A percentile compares a stretch with the other conserved stretches of the same genome.
phyloP scores from a whole-genome alignment of 2,888 invertebrate genomes.

The Lymantria dispar region DNA sequence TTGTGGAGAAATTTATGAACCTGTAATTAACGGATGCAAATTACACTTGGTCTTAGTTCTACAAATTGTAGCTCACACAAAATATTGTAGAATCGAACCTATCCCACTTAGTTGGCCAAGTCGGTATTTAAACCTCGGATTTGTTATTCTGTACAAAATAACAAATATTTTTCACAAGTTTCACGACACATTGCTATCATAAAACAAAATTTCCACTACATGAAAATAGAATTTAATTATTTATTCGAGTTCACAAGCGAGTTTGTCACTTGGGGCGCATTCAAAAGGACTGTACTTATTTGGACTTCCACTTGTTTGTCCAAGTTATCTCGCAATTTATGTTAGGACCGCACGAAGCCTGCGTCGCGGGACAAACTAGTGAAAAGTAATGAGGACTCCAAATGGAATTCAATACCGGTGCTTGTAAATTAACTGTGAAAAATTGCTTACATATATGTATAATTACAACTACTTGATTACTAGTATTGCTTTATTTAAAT shows the following conservation, averaged over 20 bases:
- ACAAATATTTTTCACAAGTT: too few relatives aligned
- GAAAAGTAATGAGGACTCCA: slow-evolving; percentile 67
- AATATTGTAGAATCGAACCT: too few relatives aligned
- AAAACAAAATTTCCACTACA: slow-evolving; percentile 16
- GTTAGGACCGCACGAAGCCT: slow-evolving; percentile 61
- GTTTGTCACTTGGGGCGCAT: slow-evolving; percentile 64
- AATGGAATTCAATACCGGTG: slow-evolving; percentile 40
- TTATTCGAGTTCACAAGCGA: slow-evolving; percentile 56
- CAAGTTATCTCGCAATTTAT: slow-evolving; percentile 74
- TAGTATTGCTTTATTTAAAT: too few relatives aligned
- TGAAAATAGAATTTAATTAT: slow-evolving; percentile 37
- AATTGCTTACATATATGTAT: slow-evolving; percentile 14
- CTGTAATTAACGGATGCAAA: too few relatives aligned
- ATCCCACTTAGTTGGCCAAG: too few relatives aligned
- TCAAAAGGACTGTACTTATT: slow-evolving; percentile 68
- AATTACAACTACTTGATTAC: too few relatives aligned
- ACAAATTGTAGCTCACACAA: too few relatives aligned
- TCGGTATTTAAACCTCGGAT: too few relatives aligned
- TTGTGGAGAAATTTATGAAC: too few relatives aligned
- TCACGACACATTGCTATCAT: background rate
- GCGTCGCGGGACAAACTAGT: slow-evolving; percentile 60
- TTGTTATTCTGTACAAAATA: too few relatives aligned
- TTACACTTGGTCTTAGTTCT: too few relatives aligned
- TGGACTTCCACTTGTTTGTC: slow-evolving; percentile 68
- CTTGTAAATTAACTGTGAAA: slow-evolving; percentile 42